These are phyloP conservation scores for Macrostomum cliftonense DNA, from an alignment of 2,888 invertebrate species.

Conservation along the genomic window DNA sequence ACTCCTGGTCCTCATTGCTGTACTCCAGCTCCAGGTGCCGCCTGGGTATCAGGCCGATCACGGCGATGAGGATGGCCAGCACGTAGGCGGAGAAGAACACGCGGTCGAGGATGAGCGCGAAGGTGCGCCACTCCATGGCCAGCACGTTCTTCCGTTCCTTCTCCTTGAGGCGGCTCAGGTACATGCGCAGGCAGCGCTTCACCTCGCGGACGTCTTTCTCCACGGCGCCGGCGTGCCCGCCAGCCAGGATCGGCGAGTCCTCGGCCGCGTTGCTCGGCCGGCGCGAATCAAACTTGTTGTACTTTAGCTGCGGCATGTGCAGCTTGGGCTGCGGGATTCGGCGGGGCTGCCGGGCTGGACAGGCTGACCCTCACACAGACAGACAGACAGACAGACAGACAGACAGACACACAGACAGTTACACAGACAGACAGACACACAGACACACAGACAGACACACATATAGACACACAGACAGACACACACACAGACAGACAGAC, in stretches of 20 bases:
- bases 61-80: constrained; percentile 6
- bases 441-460: no score
- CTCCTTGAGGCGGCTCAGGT: constrained; percentile 9
- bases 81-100: constrained; percentile 10
- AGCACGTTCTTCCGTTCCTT: constrained; percentile 7
- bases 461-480: no score
- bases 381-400: no score
- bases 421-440: no score
- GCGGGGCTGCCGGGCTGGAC: no score
- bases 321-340: constrained; percentile 3
- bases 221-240: neutral
- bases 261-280: neutral
- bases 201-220: constrained; percentile 10
- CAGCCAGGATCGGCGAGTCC: constrained; percentile 4
- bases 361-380: no score
- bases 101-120: constrained; percentile 11
- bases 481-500: no score
- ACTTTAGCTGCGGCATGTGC: constrained; percentile 6
- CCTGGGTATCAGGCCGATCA: constrained; percentile 6
- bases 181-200: constrained; percentile 7
- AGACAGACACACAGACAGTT: no score
- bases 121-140: constrained; percentile 12
- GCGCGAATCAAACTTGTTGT: neutral
- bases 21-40: no score
- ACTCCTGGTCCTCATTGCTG: no score